phyloP scores from a whole-genome alignment of 2,113 vertebrate species.

The Eubucco bourcierii region DNA sequence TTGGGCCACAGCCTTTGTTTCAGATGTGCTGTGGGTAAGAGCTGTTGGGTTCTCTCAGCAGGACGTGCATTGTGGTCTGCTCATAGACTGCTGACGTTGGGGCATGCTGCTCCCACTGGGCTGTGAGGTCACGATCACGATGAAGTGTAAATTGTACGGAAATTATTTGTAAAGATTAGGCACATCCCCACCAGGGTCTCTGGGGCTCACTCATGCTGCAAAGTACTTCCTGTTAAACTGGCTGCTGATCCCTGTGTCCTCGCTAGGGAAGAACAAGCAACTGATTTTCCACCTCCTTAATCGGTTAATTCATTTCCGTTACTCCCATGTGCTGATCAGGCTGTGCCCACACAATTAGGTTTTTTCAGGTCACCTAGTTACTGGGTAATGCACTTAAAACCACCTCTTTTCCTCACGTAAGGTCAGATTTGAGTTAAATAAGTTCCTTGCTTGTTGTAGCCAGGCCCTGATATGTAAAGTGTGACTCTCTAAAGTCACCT shows the following conservation, averaged over 20 bases:
- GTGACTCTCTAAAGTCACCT: not conserved
- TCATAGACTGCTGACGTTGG: rapidly evolving
- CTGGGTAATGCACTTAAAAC: not conserved
- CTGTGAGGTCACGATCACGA: rapidly evolving
- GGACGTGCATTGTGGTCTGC: rapidly evolving
- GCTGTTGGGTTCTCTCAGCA: rapidly evolving
- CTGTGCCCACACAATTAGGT: not conserved
- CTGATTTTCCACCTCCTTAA: rapidly evolving
- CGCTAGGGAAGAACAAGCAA: not conserved
- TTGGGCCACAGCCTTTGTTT: rapidly evolving
- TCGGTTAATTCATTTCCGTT: rapidly evolving
- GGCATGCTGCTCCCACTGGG: rapidly evolving
- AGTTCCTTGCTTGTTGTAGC: not conserved
- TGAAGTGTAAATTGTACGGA: not conserved
- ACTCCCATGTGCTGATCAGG: rapidly evolving
- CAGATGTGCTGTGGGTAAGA: rapidly evolving
- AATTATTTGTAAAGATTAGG: not conserved
- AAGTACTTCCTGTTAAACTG: rapidly evolving
- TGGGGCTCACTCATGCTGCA: rapidly evolving
- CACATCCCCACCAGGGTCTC: rapidly evolving
- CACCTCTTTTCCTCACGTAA: rapidly evolving
- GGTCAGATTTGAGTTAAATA: not conserved
- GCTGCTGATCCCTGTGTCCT: not conserved
- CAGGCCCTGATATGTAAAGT: rapidly evolving
- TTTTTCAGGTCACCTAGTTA: not conserved